Evolutionary conservation across 2,113 vertebrate species (phyloP), one percentile per base, ranked within the genome.

Genomic region (Gadus macrocephalus): DNA sequence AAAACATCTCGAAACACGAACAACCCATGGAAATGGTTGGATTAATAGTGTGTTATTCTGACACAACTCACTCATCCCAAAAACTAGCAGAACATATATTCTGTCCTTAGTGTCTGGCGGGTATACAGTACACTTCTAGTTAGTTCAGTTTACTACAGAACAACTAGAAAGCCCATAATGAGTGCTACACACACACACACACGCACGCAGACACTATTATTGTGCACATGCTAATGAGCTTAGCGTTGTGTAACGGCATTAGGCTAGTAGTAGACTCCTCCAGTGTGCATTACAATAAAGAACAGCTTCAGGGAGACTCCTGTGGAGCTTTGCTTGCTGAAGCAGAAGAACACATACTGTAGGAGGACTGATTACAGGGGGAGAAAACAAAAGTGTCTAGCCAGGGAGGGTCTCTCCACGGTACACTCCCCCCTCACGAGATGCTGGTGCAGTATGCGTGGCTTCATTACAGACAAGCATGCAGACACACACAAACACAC

Each of bases 371-470:
- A 49, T 49, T 49, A 35, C 31, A 35, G 42, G 42, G 42, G 2
- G 5, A 49, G 42, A 35, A 35, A 35, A 35, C 31, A 35, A 78
- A 84, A 73, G 68, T 64, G 71, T 72, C 78, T 76, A 67, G 66
- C 65, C 28, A 6, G 63, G 71, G 66, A n/a, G 15, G 69, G 74
- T 82, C 73, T 83, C 73, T 87, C 87, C 75, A 86, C 72, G 75
- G 79, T 74, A 83, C 73, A 86, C 78, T 87, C 88, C 70, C 81
- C 70, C 81, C 79, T 80, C 62, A 42, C 61, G 64, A 71, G 80
- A 87, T 66, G 49, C 38, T 81, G 74, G 88, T 80, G 74, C 74
- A 1, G 59, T 67, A 76, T 86, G 80, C 31, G 6, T 35, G 31
- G 4, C 31, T 35, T 35, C 31, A 35, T 35, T 35, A 35, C 31